A percentile compares a stretch with the other conserved stretches of the same genome.
Evolutionary conservation across 2,113 vertebrate species (phyloP).

Genomic region (Rostratula benghalensis): DNA sequence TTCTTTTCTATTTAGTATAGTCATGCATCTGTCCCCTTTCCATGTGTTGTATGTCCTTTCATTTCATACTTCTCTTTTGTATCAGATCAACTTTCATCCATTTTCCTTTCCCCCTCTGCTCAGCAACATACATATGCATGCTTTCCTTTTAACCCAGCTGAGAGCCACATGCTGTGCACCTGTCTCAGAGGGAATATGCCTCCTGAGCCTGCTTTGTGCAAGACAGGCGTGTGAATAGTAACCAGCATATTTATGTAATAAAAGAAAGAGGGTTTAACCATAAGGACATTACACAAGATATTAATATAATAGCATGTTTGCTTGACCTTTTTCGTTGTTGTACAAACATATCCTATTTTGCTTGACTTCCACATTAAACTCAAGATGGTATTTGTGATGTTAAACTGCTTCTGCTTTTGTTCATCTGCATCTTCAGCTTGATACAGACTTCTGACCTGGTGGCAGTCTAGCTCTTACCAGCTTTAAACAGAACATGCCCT

Average conservation of each 20-base stretch:
- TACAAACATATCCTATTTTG: neutral
- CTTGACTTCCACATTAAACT: neutral
- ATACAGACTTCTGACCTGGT: neutral
- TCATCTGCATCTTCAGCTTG: neutral
- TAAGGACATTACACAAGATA: neutral
- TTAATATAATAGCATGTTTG: neutral
- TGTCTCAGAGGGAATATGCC: neutral
- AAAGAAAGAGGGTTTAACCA: neutral
- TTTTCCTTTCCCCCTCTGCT: neutral
- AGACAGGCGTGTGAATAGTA: neutral
- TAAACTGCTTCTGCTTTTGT: neutral
- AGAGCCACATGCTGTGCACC: slow-evolving; percentile 18
- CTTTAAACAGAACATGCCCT: neutral
- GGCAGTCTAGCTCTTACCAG: neutral
- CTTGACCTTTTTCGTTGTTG: neutral
- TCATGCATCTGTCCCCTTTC: neutral
- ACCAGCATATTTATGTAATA: neutral
- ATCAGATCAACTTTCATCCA: slow-evolving; percentile 25
- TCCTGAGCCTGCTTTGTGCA: neutral
- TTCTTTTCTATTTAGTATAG: neutral
- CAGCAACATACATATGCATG: neutral
- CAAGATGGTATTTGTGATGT: neutral
- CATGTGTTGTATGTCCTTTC: neutral
- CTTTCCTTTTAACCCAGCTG: slow-evolving; percentile 22
- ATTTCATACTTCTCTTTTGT: slow-evolving; percentile 12